Conservation (phyloP, 2,113 vertebrate genomes). For the Malaclemys terrapin region DNA sequence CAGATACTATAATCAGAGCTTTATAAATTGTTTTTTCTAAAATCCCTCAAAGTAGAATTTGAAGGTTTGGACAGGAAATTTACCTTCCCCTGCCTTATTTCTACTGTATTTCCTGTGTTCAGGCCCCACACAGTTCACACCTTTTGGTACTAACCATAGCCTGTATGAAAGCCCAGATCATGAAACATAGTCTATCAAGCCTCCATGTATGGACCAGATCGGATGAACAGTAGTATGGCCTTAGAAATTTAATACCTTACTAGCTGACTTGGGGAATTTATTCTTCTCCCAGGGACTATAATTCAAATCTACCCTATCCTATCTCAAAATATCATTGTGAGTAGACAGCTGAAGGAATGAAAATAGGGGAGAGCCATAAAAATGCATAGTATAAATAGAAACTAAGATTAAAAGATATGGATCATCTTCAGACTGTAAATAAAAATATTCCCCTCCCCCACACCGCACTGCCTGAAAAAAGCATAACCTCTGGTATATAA, state of each 20-base stretch:
- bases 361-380: not conserved
- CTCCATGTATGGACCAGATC: not conserved
- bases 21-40: not conserved
- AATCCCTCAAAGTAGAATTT: not conserved
- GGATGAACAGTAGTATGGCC: not conserved
- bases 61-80: not conserved
- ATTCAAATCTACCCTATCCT: not conserved
- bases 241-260: not conserved
- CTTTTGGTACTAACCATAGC: not conserved
- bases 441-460: not conserved
- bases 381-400: not conserved
- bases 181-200: not conserved
- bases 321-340: not conserved
- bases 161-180: not conserved
- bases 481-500: not conserved
- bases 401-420: constrained; percentile 15
- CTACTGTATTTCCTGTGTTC: not conserved
- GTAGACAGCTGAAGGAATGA: not conserved
- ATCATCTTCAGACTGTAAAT: not conserved
- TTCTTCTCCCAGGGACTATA: constrained; percentile 5
- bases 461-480: not conserved
- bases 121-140: not conserved
- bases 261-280: not conserved
- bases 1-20: not conserved
- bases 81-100: not conserved